These are phyloP conservation scores for Eurytemora carolleeae DNA, from an alignment of 1,140 invertebrate genomes.

Conservation along the genomic window DNA sequence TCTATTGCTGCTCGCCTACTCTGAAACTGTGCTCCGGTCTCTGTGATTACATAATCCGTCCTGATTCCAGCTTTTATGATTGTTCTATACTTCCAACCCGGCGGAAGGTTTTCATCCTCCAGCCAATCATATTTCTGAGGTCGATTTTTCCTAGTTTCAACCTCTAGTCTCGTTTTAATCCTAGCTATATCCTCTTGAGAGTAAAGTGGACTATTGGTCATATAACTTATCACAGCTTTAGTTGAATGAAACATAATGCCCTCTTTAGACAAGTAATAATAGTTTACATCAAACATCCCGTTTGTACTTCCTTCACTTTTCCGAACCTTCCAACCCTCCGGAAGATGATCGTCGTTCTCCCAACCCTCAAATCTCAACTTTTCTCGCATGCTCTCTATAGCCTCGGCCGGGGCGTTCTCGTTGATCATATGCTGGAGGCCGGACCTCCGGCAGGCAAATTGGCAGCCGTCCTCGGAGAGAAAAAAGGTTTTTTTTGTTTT, in stretches of 20 bases:
- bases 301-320: neutral
- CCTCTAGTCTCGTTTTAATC: neutral
- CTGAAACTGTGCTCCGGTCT: neutral
- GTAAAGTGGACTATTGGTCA: neutral
- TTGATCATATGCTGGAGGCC: neutral
- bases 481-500: neutral
- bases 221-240: neutral
- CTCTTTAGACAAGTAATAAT: neutral
- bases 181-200: neutral
- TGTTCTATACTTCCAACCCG: neutral
- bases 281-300: neutral
- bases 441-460: neutral
- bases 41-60: neutral
- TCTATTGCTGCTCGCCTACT: neutral
- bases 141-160: neutral
- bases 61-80: neutral
- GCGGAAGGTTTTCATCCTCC: neutral
- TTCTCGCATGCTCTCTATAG: neutral
- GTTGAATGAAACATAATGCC: neutral
- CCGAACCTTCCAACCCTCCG: neutral
- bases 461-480: neutral
- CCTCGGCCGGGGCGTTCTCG: neutral
- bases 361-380: neutral
- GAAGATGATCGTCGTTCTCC: neutral
- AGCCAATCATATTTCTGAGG: neutral